Base-by-base conservation (phyloP, 2,888 invertebrate species). In the Callyntrura sp. region DNA sequence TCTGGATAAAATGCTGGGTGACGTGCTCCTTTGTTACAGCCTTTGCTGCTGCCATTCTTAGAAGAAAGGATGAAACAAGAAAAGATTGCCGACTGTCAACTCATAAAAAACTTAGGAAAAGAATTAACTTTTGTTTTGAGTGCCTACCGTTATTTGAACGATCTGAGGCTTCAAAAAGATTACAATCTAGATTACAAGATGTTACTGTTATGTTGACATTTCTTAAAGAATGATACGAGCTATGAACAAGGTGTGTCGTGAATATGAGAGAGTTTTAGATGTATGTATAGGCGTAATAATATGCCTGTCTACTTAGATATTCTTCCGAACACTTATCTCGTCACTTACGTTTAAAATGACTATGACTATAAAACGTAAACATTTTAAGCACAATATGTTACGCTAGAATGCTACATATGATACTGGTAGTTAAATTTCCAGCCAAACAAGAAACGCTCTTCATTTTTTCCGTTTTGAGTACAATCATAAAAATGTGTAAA, bases 401-500 rank as follows among this genome's bases (percentile, higher is more conserved):
- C 35, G 45, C 43, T 35, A n/a, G n/a, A n/a, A n/a, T n/a, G n/a
- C n/a, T n/a, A n/a, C n/a, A n/a, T n/a, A n/a, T n/a, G n/a, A n/a
- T n/a, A 28, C 9, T 2, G 23, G 62, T 11, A 14, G 25, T 70
- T 8, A 70, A 70, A 68, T 35, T 20, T 73, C 45, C 12, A n/a
- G 35, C 45, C 17, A 73, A 68, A n/a, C n/a, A 73, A 73, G 45
- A 9, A 8, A 12, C 6, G 43, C n/a, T n/a, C 35, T 48, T 14
- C n/a, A 48, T 35, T 43, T 55, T 43, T 25, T 65, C 8, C 45
- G 43, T 17, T 70, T 84, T 84, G 70, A 84, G 68, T 68, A 70
- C 84, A 65, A 45, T 25, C 70, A 51, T 84, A 84, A 84, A n/a
- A 83, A 83, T 43, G 45, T 78, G 25, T 55, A 78, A 28, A 12